Conservation (phyloP, 2,888 invertebrate genomes). For the Odiellus spinosus region DNA sequence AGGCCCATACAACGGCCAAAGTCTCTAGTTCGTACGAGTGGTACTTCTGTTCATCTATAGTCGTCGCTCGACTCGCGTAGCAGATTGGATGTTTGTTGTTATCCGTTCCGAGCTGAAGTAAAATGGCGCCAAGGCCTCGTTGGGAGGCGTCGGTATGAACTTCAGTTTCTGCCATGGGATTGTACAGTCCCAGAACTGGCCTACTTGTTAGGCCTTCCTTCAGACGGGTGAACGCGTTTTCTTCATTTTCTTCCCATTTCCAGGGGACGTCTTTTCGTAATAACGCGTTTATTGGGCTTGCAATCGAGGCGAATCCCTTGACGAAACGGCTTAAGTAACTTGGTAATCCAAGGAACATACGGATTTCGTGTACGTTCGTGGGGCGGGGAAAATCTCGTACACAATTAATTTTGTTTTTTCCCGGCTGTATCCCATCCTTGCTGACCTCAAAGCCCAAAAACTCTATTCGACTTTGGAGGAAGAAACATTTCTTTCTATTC, state of each 20-base stretch:
- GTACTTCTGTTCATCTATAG: constrained; percentile 25
- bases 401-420: not conserved
- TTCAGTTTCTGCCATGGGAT: not conserved
- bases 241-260: not conserved
- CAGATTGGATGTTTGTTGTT: constrained; percentile 17
- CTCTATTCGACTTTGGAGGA: not conserved
- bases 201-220: constrained; percentile 4
- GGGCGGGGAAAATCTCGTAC: not conserved
- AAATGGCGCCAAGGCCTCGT: constrained; percentile 8
- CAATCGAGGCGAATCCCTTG: not conserved
- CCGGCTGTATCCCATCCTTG: not conserved
- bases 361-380: not conserved
- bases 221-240: not conserved
- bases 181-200: constrained; percentile 7
- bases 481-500: constrained; percentile 3
- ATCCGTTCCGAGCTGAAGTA: constrained; percentile 4
- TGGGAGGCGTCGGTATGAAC: constrained; percentile 10
- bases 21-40: constrained; percentile 29
- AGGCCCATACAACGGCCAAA: constrained; percentile 25
- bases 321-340: constrained; percentile 2
- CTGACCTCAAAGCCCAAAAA: not conserved
- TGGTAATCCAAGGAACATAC: not conserved
- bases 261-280: not conserved
- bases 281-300: not conserved
- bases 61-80: constrained; percentile 25